phyloP scores from a whole-genome alignment of 2,888 invertebrate genomes.

The Chloroclysta siterata region DNA sequence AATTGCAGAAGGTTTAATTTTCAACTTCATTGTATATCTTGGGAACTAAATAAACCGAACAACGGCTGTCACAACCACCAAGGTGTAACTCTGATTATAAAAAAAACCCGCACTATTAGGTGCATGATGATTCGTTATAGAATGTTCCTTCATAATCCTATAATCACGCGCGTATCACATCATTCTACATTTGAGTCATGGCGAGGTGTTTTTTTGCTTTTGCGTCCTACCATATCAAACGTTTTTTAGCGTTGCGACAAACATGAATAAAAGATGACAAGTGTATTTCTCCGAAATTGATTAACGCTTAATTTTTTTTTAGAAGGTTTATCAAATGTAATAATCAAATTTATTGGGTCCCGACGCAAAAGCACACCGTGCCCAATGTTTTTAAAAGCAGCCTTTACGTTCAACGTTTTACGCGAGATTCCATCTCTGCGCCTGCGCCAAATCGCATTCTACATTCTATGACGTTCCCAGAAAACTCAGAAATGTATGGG shows the following conservation, averaged over 20 bases:
- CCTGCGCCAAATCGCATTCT: neutral
- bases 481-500: no score
- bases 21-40: neutral
- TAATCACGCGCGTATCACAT: slow-evolving; percentile 15
- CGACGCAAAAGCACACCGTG: slow-evolving; percentile 13
- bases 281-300: no score
- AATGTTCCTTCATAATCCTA: neutral
- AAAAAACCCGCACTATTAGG: neutral
- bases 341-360: neutral
- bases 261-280: neutral
- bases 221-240: neutral
- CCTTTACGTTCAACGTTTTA: slow-evolving; percentile 7
- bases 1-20: neutral
- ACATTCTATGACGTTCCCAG: neutral
- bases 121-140: slow-evolving; percentile 1
- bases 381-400: slow-evolving; percentile 13
- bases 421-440: slow-evolving; percentile 22
- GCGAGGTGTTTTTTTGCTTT: slow-evolving; percentile 2
- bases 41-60: neutral
- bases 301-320: no score
- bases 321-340: no score
- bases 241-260: neutral
- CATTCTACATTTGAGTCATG: slow-evolving; percentile 2
- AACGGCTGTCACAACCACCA: slow-evolving; percentile 4
- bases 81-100: neutral